Base-by-base conservation (phyloP, 53 echinoderm and acorn worm species). In the Holothuria leucospilota region DNA sequence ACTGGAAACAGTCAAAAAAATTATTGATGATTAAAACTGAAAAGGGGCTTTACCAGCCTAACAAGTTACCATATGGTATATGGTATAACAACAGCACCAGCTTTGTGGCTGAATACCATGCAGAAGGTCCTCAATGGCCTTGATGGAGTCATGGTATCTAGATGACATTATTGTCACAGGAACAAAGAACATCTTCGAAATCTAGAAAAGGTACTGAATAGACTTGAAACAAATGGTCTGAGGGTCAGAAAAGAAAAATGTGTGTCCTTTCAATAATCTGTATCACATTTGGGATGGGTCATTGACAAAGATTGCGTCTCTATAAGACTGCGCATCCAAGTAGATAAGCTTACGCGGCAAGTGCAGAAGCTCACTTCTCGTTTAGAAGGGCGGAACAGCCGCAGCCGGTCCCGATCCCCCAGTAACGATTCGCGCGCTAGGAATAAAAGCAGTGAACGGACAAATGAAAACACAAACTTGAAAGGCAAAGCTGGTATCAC, bases 81-180 rank as follows among this genome's bases (percentile, higher is more conserved):
- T 85, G 89, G 89, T 8, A 85, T 89, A 14, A 89, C 89, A 18
- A 80, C 92, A 25, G 86, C 91, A 24, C 90, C 90, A 15, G 88
- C 93, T 21, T 85, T 93, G 15, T 93, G 90, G 85, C 93, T 88
- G 60, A 68, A 67, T 23, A 63, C 89, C 12, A 86, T 88, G 39
- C 70, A 91, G 41, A 74, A 86, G 23, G 87, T 91, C 13, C 60
- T 94, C n/a, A 79, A 87, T 64, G 93, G 90, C 0, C 53, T 90
- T 13, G 30, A 65, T 25, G 84, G 91, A 1, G 89, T 88, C 28
- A 82, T 82, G 30, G 75, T 94, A 88, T 78, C 66, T 94, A 21
- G 88, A 94, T 71, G 94, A 88, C 40, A 88, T 91, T 21, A 21
- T 91, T 0, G 75, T 94, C 14, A 85, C 84, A 26, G 86, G 86